Percentiles rank a stretch among this genome's conserved stretches.
These are phyloP conservation scores for Nebria brevicollis DNA, from an alignment of 2,888 invertebrate genomes.

Conservation along the genomic window DNA sequence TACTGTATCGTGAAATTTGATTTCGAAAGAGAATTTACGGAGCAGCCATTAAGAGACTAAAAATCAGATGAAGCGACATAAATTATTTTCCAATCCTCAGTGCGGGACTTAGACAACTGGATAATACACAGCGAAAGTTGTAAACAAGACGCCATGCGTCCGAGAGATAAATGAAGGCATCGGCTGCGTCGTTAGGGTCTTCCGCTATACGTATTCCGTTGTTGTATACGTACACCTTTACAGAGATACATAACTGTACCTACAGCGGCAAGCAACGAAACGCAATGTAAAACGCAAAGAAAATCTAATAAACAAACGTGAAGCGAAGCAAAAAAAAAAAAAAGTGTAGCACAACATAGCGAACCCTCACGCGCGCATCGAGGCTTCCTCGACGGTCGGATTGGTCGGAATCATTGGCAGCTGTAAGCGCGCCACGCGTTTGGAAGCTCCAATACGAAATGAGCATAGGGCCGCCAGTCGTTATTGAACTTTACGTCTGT, in stretches of 20 bases:
- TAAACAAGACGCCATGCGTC: slow-evolving; percentile 1
- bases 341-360: slow-evolving; percentile 37
- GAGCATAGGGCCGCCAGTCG: slow-evolving; percentile 56
- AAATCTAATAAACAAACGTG: neutral
- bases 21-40: too few species aligned
- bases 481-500: slow-evolving; percentile 61
- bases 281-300: neutral
- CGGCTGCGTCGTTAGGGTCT: slow-evolving; percentile 2
- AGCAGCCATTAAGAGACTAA: neutral
- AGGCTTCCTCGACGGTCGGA: slow-evolving; percentile 23
- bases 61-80: neutral
- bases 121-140: neutral
- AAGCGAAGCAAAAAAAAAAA: slow-evolving; percentile 37
- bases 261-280: neutral
- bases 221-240: neutral
- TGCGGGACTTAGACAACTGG: neutral
- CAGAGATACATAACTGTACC: neutral
- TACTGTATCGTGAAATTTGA: too few species aligned
- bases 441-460: slow-evolving; percentile 55
- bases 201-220: neutral
- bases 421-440: slow-evolving; percentile 29
- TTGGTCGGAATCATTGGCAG: slow-evolving; percentile 32
- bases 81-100: neutral
- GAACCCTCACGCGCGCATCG: slow-evolving; percentile 19
- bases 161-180: slow-evolving; percentile 41